Conservation (phyloP, 2,113 vertebrate genomes). For the Phyllopteryx taeniolatus region DNA sequence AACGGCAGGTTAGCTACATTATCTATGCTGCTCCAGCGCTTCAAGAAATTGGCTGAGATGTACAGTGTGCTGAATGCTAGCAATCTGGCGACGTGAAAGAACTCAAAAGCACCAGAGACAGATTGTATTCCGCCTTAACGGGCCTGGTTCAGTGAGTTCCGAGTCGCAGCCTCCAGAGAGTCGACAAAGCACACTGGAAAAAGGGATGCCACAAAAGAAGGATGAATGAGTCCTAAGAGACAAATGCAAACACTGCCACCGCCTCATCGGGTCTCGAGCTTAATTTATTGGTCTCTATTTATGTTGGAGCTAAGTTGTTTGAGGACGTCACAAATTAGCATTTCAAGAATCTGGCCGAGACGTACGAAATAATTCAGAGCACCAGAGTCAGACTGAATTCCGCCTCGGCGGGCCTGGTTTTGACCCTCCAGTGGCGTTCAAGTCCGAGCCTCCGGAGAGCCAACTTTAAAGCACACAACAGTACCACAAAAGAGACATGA, state of each 20-base stretch:
- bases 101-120: too few relatives aligned
- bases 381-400: not conserved
- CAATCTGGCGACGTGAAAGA: too few relatives aligned
- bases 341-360: not conserved
- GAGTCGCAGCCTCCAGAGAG: too few relatives aligned
- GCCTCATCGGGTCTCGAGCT: constrained; percentile 31
- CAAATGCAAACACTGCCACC: not conserved
- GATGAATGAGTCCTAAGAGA: not conserved
- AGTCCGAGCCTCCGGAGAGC: not conserved
- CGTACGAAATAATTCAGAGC: not conserved
- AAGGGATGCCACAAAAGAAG: not conserved
- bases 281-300: constrained; percentile 65
- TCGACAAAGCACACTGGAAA: not conserved
- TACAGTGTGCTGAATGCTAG: not conserved
- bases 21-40: too few relatives aligned
- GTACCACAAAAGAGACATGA: not conserved
- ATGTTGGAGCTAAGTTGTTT: constrained; percentile 53
- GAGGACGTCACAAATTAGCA: not conserved
- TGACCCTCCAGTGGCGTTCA: not conserved
- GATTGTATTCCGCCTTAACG: too few relatives aligned
- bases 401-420: not conserved
- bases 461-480: not conserved
- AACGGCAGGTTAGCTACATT: too few relatives aligned
- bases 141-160: too few relatives aligned
- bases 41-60: too few relatives aligned